Conservation (phyloP, 2,113 vertebrate genomes). For the Erythrolamprus reginae region DNA sequence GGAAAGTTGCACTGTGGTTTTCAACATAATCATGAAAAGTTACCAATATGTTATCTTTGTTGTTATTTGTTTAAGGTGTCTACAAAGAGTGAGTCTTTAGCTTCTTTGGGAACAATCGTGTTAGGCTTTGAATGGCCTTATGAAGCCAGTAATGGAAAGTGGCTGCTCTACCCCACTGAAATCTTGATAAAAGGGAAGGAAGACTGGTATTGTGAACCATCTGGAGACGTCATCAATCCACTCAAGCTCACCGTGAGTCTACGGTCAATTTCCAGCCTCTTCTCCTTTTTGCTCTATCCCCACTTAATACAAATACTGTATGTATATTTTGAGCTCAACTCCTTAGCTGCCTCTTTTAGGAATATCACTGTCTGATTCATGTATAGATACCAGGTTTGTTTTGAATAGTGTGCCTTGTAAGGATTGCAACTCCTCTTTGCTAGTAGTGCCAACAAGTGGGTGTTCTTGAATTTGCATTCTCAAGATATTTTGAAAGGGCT, state of each 20-base stretch:
- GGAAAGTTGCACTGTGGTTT: neutral
- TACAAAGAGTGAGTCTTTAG: constrained; percentile 71
- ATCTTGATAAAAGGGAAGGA: constrained; percentile 69
- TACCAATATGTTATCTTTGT: accelerated
- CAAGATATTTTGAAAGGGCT: neutral
- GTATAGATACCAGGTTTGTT: neutral
- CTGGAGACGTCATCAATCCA: constrained; percentile 76
- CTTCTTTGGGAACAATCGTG: constrained; percentile 74
- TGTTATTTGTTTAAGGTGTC: constrained; percentile 67
- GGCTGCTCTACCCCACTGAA: constrained; percentile 91
- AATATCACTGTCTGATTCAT: neutral
- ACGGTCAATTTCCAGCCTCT: neutral
- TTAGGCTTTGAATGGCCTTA: constrained; percentile 89
- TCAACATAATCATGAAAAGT: neutral
- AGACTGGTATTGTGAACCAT: constrained; percentile 72
- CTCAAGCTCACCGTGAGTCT: constrained; percentile 85
- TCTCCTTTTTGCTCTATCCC: neutral
- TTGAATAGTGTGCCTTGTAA: neutral
- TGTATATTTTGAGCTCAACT: neutral
- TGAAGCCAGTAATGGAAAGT: constrained; percentile 88
- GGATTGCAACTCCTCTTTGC: neutral
- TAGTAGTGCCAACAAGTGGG: neutral
- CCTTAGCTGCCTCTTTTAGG: too few relatives aligned
- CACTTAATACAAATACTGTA: neutral
- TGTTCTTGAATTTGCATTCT: neutral